Percentiles rank a stretch among this genome's conserved stretches.
Evolutionary conservation across 2,797 vertebrate species (phyloP).

Genomic region (Pelochelys cantorii): DNA sequence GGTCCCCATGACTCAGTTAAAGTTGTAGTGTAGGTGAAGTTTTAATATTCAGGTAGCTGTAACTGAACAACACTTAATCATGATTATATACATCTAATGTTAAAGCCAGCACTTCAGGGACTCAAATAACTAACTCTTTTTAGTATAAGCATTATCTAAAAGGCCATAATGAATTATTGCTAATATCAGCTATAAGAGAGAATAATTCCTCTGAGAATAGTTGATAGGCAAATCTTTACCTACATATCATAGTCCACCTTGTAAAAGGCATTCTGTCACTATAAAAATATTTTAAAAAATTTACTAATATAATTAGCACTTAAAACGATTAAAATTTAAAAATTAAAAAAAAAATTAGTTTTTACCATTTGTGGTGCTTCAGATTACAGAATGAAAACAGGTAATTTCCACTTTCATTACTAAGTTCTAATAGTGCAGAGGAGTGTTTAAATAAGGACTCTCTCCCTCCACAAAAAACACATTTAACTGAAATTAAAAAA

Average conservation of each 20-base stretch:
- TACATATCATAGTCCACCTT: neutral
- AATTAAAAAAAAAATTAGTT: neutral
- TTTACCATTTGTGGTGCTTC: neutral
- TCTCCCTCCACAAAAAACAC: neutral
- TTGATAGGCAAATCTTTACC: constrained; percentile 30
- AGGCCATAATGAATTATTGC: constrained; percentile 11
- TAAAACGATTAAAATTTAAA: neutral
- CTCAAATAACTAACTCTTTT: neutral
- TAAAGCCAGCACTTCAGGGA: constrained; percentile 36
- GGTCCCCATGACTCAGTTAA: neutral
- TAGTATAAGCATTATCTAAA: neutral
- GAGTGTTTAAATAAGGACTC: neutral
- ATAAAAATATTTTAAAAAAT: constrained; percentile 2
- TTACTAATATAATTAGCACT: neutral
- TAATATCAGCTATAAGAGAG: constrained; percentile 7
- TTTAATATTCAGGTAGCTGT: neutral
- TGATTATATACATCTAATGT: neutral
- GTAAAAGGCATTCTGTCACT: neutral
- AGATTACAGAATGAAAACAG: neutral
- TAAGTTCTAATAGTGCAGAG: neutral
- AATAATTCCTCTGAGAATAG: constrained; percentile 20
- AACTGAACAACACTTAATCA: constrained; percentile 11
- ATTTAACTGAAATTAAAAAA: neutral
- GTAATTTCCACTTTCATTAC: neutral
- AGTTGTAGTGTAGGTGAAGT: neutral